These are phyloP conservation scores for Euwallacea similis DNA, from an alignment of 1,140 invertebrate genomes.

Conservation along the genomic window DNA sequence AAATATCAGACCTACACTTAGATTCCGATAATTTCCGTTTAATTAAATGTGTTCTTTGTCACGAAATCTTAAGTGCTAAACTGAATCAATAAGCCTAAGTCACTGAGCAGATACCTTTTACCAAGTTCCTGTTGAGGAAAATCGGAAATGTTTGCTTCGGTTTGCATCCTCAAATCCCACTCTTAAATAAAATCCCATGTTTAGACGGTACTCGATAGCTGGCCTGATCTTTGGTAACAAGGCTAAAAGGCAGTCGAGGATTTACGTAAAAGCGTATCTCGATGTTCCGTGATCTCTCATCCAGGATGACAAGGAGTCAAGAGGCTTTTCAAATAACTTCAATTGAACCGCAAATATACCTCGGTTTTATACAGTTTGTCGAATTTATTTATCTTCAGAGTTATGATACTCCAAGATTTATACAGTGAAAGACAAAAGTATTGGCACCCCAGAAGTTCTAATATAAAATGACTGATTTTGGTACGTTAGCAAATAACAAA, in stretches of 20 bases:
- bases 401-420: too few relatives aligned
- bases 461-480: too few relatives aligned
- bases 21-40: too few relatives aligned
- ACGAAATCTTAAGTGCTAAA: too few relatives aligned
- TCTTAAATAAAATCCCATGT: slow-evolving; percentile 27
- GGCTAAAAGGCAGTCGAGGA: slow-evolving; percentile 35
- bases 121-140: too few relatives aligned
- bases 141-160: slow-evolving; percentile 10
- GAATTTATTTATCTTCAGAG: slow-evolving; percentile 13
- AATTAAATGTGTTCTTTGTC: too few relatives aligned
- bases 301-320: slow-evolving; percentile 34
- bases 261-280: slow-evolving; percentile 38
- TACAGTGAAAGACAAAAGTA: too few relatives aligned
- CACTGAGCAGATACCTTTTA: too few relatives aligned
- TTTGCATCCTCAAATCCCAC: slow-evolving; percentile 18
- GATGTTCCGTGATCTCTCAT: slow-evolving; percentile 39
- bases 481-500: too few relatives aligned
- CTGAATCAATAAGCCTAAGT: too few relatives aligned
- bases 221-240: slow-evolving; percentile 27
- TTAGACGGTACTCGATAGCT: slow-evolving; percentile 26
- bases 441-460: too few relatives aligned
- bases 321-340: slow-evolving; percentile 38
- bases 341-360: slow-evolving; percentile 36
- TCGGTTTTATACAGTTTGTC: slow-evolving; percentile 28
- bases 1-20: too few relatives aligned